A percentile compares a stretch with the other conserved stretches of the same genome.
These are phyloP conservation scores for Elachura formosa DNA, from an alignment of 2,113 vertebrate species.

Conservation along the genomic window DNA sequence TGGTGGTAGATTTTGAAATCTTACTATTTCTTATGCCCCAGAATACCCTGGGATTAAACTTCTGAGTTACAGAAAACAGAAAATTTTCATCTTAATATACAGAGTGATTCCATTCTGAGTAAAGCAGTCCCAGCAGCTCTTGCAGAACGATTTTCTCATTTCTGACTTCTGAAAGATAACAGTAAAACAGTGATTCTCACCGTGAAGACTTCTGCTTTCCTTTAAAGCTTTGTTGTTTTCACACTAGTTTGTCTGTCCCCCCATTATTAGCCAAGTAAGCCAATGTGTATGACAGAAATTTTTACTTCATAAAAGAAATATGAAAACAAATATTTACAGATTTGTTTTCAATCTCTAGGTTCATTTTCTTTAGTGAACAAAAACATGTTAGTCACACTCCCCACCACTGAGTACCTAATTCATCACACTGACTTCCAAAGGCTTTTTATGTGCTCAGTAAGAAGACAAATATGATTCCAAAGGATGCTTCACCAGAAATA, in stretches of 20 bases:
- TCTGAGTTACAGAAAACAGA: not conserved
- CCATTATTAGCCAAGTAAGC: not conserved
- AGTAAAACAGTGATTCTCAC: not conserved
- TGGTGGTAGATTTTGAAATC: not conserved
- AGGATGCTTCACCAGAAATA: not conserved
- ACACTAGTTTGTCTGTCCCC: not conserved
- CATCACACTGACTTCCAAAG: not conserved
- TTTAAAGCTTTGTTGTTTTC: not conserved
- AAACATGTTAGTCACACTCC: not conserved
- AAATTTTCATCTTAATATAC: not conserved
- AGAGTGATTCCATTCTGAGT: not conserved
- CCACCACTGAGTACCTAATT: not conserved
- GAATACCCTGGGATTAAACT: not conserved
- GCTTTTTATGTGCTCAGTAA: not conserved
- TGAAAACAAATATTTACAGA: not conserved
- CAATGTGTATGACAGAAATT: not conserved
- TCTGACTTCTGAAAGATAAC: not conserved
- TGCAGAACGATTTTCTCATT: not conserved
- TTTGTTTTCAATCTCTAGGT: not conserved
- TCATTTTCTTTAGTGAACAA: not conserved
- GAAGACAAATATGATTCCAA: not conserved
- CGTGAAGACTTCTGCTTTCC: not conserved
- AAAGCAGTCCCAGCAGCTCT: not conserved
- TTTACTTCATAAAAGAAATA: not conserved
- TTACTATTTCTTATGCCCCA: not conserved